Evolutionary conservation across 1,140 invertebrate genomes (phyloP).

Genomic region (Pseudomyrmex gracilis): DNA sequence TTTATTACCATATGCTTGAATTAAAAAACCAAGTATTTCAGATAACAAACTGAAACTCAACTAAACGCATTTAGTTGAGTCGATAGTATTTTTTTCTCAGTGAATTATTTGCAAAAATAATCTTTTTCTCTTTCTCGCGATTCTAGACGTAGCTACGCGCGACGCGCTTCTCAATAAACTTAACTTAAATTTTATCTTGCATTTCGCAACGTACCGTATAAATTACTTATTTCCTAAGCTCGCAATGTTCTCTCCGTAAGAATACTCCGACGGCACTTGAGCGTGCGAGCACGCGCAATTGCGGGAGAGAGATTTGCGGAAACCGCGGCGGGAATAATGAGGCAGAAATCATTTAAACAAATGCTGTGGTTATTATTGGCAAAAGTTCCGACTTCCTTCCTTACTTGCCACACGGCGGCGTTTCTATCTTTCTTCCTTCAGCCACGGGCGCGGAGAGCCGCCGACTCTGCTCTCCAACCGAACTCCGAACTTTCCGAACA

Average conservation of each 20-base stretch:
- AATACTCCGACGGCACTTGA: background rate
- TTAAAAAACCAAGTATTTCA: too few species aligned
- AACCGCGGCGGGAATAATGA: conserved; percentile 60
- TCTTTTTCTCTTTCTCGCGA: too few species aligned
- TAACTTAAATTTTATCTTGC: background rate
- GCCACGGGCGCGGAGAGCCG: conserved; percentile 20
- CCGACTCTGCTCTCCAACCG: conserved; percentile 23
- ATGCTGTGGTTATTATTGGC: conserved; percentile 66
- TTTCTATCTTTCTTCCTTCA: conserved; percentile 43
- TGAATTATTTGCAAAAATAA: too few species aligned
- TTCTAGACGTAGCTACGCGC: too few species aligned
- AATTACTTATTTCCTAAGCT: conserved; percentile 3
- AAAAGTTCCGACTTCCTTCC: conserved; percentile 57
- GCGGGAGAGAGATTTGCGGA: conserved; percentile 14
- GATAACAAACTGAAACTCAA: too few species aligned
- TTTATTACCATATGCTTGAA: too few species aligned
- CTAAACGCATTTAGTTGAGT: too few species aligned
- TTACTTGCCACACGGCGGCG: conserved; percentile 2
- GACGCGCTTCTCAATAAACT: too few species aligned
- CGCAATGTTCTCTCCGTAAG: background rate
- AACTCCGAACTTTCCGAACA: conserved; percentile 62
- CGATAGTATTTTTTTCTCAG: too few species aligned
- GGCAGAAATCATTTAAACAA: conserved; percentile 75
- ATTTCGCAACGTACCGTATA: background rate
- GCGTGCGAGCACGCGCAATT: conserved; percentile 1